Evolutionary conservation across 2,113 vertebrate species (phyloP).

Genomic region (Pandion haliaetus): DNA sequence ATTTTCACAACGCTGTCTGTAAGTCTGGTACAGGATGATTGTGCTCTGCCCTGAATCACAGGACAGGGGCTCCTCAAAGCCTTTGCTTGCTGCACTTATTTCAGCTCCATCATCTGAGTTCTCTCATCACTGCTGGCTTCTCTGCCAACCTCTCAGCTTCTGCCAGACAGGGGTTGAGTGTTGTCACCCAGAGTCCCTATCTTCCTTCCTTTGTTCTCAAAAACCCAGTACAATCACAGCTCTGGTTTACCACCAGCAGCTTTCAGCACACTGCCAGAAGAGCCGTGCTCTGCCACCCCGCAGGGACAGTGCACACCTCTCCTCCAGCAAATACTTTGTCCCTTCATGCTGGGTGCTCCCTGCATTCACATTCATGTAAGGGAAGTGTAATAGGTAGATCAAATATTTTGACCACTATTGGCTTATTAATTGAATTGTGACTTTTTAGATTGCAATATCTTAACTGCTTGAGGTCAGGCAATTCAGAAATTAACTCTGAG

Average conservation of each 20-base stretch:
- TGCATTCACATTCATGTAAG: not conserved
- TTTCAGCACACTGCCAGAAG: not conserved
- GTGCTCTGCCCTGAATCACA: not conserved
- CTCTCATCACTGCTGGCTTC: not conserved
- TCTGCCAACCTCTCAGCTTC: not conserved
- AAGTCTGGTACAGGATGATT: not conserved
- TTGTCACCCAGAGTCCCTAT: not conserved
- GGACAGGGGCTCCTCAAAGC: not conserved
- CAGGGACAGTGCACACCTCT: not conserved
- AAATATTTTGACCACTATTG: not conserved
- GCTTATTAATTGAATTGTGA: not conserved
- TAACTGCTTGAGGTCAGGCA: not conserved
- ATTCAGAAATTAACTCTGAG: constrained; percentile 4
- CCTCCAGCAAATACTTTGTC: not conserved
- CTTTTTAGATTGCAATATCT: not conserved
- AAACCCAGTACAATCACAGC: not conserved
- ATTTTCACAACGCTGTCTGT: not conserved
- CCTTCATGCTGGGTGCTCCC: not conserved
- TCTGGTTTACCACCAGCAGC: not conserved
- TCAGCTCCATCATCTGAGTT: not conserved
- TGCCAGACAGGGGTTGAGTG: not conserved
- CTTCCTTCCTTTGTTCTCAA: not conserved
- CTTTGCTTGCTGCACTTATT: not conserved
- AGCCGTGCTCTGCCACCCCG: not conserved
- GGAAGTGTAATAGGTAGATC: not conserved